Base-by-base conservation (phyloP, 2,888 invertebrate species). In the Ypsolopha sequella region DNA sequence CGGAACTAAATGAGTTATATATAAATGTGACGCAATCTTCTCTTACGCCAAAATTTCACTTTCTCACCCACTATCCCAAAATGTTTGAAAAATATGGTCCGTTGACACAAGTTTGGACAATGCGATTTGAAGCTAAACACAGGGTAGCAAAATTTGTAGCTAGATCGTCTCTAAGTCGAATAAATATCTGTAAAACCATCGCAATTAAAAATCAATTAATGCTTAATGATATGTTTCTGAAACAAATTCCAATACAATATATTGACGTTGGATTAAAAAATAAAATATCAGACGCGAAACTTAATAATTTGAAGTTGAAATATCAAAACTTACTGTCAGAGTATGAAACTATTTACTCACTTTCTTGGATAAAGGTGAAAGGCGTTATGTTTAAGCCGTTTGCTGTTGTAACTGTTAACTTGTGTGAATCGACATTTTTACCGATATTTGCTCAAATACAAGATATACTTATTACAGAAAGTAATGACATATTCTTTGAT, bases 51-150 rank as follows among this genome's bases (percentile, higher is more conserved):
- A 43, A 43, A 14, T 43, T 51, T 33, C 51, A 51, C 41, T 51
- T 47, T 47, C 47, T 51, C 2, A 39, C 34, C 6, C 51, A 51
- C 41, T 51, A 51, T 35, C 47, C 51, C 7, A 6, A 11, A 14
- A 47, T 51, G 47, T 38, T 51, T 7, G 6, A 38, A 13, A 52
- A 52, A 10, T 52, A 48, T 52, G 52, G 52, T 8, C 52, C 52
- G 1, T 3, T 48, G 1, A 41, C n/a, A 7, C 39, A 52, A n/a
- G 11, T 48, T 6, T 52, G 52, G 52, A 41, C 52, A 11, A 52
- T 52, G 47, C 24, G 52, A 34, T 52, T 48, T 43, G 52, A 52
- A 14, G 52, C 52, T 3, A 52, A 52, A 14, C 52, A 52, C 39
- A 36, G 48, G 7, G 6, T 51, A n/a, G 35, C 35, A 13, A 52